These are phyloP conservation scores for Margaritifera margaritifera DNA, from an alignment of 2,888 invertebrate species.

Conservation along the genomic window DNA sequence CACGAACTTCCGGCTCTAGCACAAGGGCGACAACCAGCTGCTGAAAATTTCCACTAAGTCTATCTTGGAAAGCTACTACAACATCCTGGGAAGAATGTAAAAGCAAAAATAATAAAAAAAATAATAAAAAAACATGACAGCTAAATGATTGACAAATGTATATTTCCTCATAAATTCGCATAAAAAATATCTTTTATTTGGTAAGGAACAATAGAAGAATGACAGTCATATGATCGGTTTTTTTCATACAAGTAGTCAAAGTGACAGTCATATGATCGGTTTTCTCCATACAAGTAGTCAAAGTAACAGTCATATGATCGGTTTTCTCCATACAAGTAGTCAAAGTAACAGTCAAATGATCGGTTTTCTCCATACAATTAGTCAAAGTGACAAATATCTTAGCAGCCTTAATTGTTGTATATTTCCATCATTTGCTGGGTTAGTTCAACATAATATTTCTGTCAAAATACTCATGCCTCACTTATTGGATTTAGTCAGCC, in stretches of 20 bases:
- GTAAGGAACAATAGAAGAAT: too few species aligned
- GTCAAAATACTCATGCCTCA: too few species aligned
- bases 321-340: not conserved
- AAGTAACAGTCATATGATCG: not conserved
- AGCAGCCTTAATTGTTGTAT: too few species aligned
- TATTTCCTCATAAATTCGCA: too few species aligned
- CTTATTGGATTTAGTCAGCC: too few species aligned
- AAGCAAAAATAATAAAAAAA: too few species aligned
- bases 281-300: not conserved
- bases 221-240: too few species aligned
- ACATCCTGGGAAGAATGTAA: conserved; percentile 29
- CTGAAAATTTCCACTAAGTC: conserved; percentile 33
- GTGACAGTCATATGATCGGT: not conserved
- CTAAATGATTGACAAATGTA: too few species aligned
- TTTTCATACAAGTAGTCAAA: not conserved
- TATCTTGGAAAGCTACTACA: conserved; percentile 23
- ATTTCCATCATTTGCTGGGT: too few species aligned
- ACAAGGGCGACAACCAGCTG: conserved; percentile 32
- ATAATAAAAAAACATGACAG: not conserved
- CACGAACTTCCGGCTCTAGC: conserved; percentile 28
- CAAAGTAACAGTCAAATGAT: not conserved
- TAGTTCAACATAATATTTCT: too few species aligned
- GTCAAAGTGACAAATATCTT: not conserved
- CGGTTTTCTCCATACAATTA: not conserved
- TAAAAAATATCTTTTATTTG: too few species aligned